Conservation (phyloP, 2,888 invertebrate genomes). For the Furcula furcula region DNA sequence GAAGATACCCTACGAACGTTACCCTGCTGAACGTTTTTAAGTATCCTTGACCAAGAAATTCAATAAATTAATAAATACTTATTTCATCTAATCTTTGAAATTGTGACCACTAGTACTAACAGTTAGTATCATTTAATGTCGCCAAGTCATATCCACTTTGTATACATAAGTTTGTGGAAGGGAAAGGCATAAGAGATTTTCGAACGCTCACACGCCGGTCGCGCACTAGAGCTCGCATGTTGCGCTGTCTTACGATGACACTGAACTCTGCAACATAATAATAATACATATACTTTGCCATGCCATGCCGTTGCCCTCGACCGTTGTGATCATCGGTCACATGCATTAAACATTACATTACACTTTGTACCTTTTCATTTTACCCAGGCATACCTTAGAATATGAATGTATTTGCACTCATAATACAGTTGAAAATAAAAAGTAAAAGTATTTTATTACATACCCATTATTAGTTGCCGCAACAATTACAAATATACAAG, state of each 20-base stretch:
- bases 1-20: no score
- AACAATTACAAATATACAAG: background rate
- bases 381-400: no score
- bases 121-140: no score
- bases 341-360: slow-evolving; percentile 5
- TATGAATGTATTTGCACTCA: background rate
- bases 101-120: no score
- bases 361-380: background rate
- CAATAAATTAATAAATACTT: no score
- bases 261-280: slow-evolving; percentile 18
- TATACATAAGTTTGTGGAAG: no score
- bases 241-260: slow-evolving; percentile 25
- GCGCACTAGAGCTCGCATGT: slow-evolving; percentile 14
- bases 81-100: no score
- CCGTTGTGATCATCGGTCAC: slow-evolving; percentile 3
- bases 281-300: slow-evolving; percentile 13
- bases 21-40: no score
- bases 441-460: background rate
- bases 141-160: no score
- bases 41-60: no score
- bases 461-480: background rate
- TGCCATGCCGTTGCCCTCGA: slow-evolving; percentile 12
- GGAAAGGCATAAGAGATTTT: background rate
- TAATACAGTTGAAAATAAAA: background rate
- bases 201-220: background rate